These are phyloP conservation scores for Sarcophaga subvicina DNA, from an alignment of 2,888 invertebrate genomes.

Conservation along the genomic window DNA sequence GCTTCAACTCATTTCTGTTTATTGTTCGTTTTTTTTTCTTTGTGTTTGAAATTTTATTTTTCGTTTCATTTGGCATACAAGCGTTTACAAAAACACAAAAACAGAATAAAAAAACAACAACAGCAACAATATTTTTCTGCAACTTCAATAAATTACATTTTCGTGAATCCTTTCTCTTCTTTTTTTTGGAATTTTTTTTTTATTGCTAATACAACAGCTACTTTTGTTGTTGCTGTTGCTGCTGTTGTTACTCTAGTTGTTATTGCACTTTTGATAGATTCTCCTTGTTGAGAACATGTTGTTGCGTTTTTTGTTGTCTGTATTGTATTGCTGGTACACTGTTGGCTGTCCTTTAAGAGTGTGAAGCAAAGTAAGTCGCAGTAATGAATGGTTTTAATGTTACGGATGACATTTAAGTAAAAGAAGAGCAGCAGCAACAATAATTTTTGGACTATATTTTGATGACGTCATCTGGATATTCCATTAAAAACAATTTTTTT, in stretches of 20 bases:
- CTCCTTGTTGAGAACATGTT: neutral
- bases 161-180: constrained; percentile 47
- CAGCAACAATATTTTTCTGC: constrained; percentile 6
- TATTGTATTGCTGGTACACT: neutral
- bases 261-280: neutral
- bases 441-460: constrained; percentile 31
- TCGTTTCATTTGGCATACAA: neutral
- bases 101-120: constrained; percentile 2
- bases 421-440: neutral
- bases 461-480: constrained; percentile 14
- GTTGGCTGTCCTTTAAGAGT: neutral
- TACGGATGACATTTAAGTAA: constrained; percentile 36
- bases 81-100: neutral
- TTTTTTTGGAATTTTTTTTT: constrained; percentile 54
- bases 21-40: neutral
- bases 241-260: constrained; percentile 31
- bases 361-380: neutral
- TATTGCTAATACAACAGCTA: constrained; percentile 40
- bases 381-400: constrained; percentile 39
- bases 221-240: constrained; percentile 12
- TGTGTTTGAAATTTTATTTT: neutral
- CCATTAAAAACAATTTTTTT: neutral
- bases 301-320: no score
- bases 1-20: neutral
- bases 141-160: constrained; percentile 70